These are phyloP conservation scores for Cisticola juncidis DNA, from an alignment of 2,113 vertebrate genomes.

Conservation along the genomic window DNA sequence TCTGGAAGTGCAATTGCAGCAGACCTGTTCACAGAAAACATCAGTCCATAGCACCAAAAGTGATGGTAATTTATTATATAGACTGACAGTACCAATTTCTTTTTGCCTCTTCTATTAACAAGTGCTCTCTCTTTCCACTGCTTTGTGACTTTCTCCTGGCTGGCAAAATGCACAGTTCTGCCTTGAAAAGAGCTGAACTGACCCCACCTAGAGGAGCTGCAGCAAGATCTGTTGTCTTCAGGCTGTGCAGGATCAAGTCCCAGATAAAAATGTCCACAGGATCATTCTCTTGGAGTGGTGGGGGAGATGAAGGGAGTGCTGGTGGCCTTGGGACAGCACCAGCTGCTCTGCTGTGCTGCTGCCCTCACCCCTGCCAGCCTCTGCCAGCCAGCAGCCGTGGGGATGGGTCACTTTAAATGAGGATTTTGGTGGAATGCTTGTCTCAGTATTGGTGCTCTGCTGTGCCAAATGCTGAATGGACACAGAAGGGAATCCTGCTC, in stretches of 20 bases:
- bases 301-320: no score
- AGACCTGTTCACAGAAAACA: background rate
- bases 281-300: background rate
- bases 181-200: fast-evolving
- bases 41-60: background rate
- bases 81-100: background rate
- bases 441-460: background rate
- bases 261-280: background rate
- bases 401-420: fast-evolving
- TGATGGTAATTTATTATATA: background rate
- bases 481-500: background rate
- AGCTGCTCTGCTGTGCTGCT: background rate
- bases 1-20: background rate
- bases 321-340: background rate
- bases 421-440: background rate
- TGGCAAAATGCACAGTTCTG: background rate
- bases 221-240: background rate
- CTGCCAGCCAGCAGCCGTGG: background rate
- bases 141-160: background rate
- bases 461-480: background rate
- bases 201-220: fast-evolving
- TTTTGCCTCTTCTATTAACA: background rate
- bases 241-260: background rate
- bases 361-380: background rate
- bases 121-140: background rate